These are phyloP conservation scores for Drosophila repletoides DNA, from an alignment of 1,140 invertebrate genomes.

Conservation along the genomic window DNA sequence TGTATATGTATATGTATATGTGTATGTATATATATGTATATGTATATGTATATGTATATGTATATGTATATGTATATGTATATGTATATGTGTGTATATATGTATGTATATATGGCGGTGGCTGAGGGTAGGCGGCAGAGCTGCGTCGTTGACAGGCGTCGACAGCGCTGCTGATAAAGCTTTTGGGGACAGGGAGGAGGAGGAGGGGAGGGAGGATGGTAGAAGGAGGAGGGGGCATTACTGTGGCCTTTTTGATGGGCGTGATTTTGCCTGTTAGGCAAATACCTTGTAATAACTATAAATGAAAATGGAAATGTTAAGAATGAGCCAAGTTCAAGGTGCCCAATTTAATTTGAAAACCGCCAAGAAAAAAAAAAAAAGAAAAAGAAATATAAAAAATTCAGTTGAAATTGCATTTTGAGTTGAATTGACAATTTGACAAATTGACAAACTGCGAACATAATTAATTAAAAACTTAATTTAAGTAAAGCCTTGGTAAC, in stretches of 20 bases:
- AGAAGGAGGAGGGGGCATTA: background rate
- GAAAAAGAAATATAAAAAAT: background rate
- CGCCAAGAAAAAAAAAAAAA: background rate
- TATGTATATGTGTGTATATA: constrained; percentile 1
- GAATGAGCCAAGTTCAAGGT: constrained; percentile 18
- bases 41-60: background rate
- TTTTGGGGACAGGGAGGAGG: background rate
- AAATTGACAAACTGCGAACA: no score
- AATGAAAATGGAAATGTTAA: constrained; percentile 33
- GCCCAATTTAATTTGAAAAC: constrained; percentile 19
- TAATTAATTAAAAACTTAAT: no score
- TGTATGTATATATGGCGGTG: constrained; percentile 22
- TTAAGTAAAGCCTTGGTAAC: no score
- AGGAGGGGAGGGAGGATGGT: background rate
- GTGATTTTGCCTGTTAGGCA: constrained; percentile 33
- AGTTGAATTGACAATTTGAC: no score
- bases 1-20: background rate
- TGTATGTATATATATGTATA: background rate
- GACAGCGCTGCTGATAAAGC: constrained; percentile 30
- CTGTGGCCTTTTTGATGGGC: constrained; percentile 6
- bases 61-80: background rate
- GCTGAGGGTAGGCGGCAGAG: constrained; percentile 40
- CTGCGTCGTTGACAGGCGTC: constrained; percentile 55
- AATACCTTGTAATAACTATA: constrained; percentile 54
- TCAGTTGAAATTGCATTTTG: background rate